A percentile compares a stretch with the other conserved stretches of the same genome.
phyloP scores from a whole-genome alignment of 1,140 invertebrate genomes.

The Notospermus geniculatus region DNA sequence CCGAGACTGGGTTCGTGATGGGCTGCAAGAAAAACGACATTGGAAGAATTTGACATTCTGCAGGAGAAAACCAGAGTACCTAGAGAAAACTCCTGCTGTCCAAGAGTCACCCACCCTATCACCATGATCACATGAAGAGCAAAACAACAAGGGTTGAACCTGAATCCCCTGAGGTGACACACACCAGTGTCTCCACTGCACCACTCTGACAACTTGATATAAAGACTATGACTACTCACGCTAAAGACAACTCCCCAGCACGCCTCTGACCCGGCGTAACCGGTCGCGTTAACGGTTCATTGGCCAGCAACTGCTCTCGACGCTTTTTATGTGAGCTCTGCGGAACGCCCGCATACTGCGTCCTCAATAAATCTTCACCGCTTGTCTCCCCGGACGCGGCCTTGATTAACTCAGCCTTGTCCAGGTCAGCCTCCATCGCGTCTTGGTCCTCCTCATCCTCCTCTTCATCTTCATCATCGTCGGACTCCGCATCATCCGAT shows the following conservation, averaged over 20 bases:
- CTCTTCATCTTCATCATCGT: conserved; percentile 55
- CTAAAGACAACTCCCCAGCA: not conserved
- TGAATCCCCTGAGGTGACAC: too few relatives aligned
- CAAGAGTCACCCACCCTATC: too few relatives aligned
- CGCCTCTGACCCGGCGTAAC: not conserved
- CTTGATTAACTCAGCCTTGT: conserved; percentile 56
- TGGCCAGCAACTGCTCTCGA: not conserved
- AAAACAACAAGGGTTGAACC: too few relatives aligned
- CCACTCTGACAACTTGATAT: conserved; percentile 19
- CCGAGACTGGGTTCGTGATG: conserved; percentile 8
- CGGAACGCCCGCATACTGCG: conserved; percentile 43
- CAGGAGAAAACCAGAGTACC: too few relatives aligned
- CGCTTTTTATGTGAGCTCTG: conserved; percentile 27
- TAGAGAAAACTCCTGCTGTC: too few relatives aligned
- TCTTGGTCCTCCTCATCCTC: conserved; percentile 58
- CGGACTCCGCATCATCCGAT: conserved; percentile 46
- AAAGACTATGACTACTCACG: not conserved
- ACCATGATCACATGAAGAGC: too few relatives aligned
- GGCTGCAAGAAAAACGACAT: conserved; percentile 6
- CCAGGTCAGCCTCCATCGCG: conserved; percentile 60
- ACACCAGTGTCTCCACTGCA: not conserved
- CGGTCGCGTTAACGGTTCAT: not conserved
- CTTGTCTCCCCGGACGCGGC: conserved; percentile 47
- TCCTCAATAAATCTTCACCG: conserved; percentile 56
- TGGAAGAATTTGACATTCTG: too few relatives aligned